Evolutionary conservation across 2,888 invertebrate genomes (phyloP).

Genomic region (Pecten maximus): DNA sequence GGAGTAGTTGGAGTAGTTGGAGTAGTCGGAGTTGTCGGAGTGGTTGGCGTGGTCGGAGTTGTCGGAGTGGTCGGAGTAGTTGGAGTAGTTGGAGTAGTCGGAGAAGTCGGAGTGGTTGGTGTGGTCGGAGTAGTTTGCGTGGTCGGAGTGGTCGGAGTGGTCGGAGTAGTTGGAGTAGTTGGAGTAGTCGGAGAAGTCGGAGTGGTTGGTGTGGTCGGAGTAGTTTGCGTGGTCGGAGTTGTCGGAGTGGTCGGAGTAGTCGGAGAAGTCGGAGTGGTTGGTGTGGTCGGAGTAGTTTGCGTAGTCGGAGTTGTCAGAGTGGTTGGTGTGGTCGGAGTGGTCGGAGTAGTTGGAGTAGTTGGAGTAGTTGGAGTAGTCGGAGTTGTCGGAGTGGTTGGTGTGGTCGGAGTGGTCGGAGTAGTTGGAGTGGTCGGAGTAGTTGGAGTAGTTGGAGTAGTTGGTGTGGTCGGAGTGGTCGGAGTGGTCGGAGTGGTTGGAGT

Average conservation of each 20-base stretch:
- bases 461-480: background rate
- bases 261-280: background rate
- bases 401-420: background rate
- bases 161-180: too few relatives aligned
- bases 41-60: too few relatives aligned
- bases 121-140: background rate
- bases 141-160: too few relatives aligned
- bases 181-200: background rate
- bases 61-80: too few relatives aligned
- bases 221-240: too few relatives aligned
- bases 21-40: background rate
- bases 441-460: background rate
- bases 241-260: too few relatives aligned
- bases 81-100: too few relatives aligned
- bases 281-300: background rate
- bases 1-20: background rate
- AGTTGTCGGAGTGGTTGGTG: background rate
- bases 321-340: background rate
- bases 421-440: background rate
- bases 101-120: background rate
- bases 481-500: background rate
- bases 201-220: background rate
- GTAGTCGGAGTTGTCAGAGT: background rate
- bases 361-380: background rate
- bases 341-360: background rate